Percentiles rank a stretch among this genome's conserved stretches.
Conservation (phyloP, 2,888 invertebrate genomes). For the Charanyca ferruginea region DNA sequence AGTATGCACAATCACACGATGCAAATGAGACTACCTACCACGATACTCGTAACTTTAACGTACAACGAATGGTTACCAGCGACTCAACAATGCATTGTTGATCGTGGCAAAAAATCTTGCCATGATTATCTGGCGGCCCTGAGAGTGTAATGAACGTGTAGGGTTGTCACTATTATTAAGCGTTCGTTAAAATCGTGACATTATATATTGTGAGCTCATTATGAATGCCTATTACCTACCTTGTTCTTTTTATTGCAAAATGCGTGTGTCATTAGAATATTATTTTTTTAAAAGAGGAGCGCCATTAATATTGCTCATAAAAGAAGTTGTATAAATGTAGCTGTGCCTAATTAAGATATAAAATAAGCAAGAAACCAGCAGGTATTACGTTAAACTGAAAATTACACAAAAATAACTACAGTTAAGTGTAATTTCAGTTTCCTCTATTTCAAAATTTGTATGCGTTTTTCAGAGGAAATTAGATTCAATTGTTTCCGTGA, state of each 20-base stretch:
- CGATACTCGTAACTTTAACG: not conserved
- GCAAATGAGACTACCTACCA: slow-evolving; percentile 6
- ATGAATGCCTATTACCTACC: not conserved
- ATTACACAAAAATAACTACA: not conserved
- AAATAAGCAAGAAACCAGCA: not conserved
- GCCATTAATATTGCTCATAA: not conserved
- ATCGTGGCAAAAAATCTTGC: slow-evolving; percentile 54
- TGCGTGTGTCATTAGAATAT: not conserved
- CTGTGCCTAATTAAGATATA: not conserved
- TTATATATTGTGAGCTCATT: not conserved
- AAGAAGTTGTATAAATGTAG: not conserved
- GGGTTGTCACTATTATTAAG: slow-evolving; percentile 40
- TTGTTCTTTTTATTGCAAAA: slow-evolving; percentile 14
- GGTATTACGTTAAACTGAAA: not conserved
- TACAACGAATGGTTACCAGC: slow-evolving; percentile 8
- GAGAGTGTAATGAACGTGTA: slow-evolving; percentile 43
- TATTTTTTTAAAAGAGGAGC: not conserved
- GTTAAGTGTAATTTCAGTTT: slow-evolving; percentile 31
- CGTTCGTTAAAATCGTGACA: slow-evolving; percentile 1
- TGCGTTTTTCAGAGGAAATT: slow-evolving; percentile 32
- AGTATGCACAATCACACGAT: slow-evolving; percentile 29
- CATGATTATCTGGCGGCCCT: slow-evolving; percentile 48
- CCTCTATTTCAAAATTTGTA: slow-evolving; percentile 8
- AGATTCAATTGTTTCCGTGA: not conserved
- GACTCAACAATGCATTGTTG: slow-evolving; percentile 40